These are phyloP conservation scores for Hafferia zeledoni DNA, from an alignment of 2,797 vertebrate genomes.

Conservation along the genomic window DNA sequence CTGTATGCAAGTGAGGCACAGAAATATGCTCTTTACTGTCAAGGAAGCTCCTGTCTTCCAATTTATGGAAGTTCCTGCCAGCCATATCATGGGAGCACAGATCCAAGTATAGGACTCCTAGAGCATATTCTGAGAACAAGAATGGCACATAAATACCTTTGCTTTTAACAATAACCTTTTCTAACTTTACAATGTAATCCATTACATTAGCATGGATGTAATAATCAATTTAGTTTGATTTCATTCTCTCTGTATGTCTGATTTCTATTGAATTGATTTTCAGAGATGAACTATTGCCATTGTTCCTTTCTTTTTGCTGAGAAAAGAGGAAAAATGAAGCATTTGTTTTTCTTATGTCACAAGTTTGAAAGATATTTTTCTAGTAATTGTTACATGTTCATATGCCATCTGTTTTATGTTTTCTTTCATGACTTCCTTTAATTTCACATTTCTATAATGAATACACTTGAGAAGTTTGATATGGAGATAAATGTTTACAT, in stretches of 20 bases:
- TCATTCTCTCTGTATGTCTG: not conserved
- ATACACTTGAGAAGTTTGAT: not conserved
- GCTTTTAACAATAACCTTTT: not conserved
- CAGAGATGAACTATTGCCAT: not conserved
- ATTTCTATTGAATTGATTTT: constrained; percentile 10
- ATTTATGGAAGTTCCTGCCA: constrained; percentile 1
- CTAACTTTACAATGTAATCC: not conserved
- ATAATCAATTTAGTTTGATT: constrained; percentile 4
- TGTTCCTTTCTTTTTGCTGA: not conserved
- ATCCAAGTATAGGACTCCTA: not conserved
- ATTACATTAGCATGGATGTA: not conserved
- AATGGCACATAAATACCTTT: not conserved
- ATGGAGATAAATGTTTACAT: constrained; percentile 20
- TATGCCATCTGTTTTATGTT: constrained; percentile 61
- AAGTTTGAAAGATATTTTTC: constrained; percentile 22
- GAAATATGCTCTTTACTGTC: not conserved
- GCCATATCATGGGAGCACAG: not conserved
- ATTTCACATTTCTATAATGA: constrained; percentile 30
- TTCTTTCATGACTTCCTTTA: constrained; percentile 31
- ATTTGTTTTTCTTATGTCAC: constrained; percentile 43
- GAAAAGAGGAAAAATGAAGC: not conserved
- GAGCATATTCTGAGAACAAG: not conserved
- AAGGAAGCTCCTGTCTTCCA: not conserved
- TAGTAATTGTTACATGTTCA: constrained; percentile 32
- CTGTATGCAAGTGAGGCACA: not conserved